A percentile compares a stretch with the other conserved stretches of the same genome.
Conservation (phyloP, 2,888 invertebrate species). For the Muschampia plurimacula region DNA sequence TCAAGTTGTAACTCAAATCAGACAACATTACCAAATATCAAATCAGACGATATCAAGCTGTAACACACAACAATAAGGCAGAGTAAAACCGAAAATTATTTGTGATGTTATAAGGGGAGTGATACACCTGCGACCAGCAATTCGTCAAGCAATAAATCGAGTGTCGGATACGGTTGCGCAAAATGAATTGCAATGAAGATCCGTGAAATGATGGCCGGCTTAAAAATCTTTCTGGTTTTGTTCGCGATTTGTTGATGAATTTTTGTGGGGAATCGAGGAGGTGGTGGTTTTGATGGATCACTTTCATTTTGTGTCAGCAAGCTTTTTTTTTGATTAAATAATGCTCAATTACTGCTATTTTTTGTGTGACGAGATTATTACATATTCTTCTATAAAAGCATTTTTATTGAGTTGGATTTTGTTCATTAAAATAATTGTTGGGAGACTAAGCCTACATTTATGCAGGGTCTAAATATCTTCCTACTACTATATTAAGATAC, state of each 20-base stretch:
- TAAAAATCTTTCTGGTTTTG: conserved; percentile 37
- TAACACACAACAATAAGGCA: conserved; percentile 6
- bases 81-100: neutral
- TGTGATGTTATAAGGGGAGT: conserved; percentile 35
- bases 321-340: neutral
- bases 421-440: neutral
- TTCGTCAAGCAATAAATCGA: conserved; percentile 47
- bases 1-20: conserved; percentile 48
- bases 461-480: no score
- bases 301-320: neutral
- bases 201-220: conserved; percentile 46
- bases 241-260: conserved; percentile 30
- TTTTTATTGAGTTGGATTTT: neutral
- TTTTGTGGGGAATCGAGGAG: neutral
- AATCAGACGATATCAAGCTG: neutral
- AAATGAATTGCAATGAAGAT: conserved; percentile 51
- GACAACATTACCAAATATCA: neutral
- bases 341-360: neutral
- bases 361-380: neutral
- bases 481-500: no score
- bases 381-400: no score
- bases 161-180: conserved; percentile 43
- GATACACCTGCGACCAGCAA: conserved; percentile 45
- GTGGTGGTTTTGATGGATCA: conserved; percentile 12
- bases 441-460: no score